Percentiles rank a stretch among this genome's conserved stretches.
Conservation (phyloP, 2,888 invertebrate species). For the Oligia latruncula region DNA sequence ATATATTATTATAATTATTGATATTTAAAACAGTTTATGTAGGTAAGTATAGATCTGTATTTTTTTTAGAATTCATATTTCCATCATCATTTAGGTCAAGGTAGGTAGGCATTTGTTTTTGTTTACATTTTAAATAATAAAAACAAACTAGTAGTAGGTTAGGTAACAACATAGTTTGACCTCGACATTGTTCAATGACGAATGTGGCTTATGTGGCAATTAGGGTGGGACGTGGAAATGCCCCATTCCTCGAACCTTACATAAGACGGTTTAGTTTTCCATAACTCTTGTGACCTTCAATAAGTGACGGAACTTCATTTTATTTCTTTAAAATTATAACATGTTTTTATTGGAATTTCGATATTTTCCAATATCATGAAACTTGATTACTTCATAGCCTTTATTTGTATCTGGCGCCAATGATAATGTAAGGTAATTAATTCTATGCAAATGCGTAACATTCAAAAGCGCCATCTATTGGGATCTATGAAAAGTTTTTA, state of each 20-base stretch:
- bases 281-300: conserved; percentile 38
- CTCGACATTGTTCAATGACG: conserved; percentile 25
- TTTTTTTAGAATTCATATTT: neutral
- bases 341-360: neutral
- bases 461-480: conserved; percentile 63
- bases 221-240: conserved; percentile 9
- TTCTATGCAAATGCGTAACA: neutral
- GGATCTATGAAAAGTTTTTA: conserved; percentile 26
- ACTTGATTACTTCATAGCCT: conserved; percentile 1
- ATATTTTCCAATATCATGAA: neutral
- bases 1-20: conserved; percentile 10
- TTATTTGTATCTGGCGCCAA: conserved; percentile 23
- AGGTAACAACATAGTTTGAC: neutral
- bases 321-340: neutral
- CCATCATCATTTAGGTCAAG: conserved; percentile 6
- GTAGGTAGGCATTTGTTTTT: neutral
- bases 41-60: neutral
- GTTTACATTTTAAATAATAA: neutral
- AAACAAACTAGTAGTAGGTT: neutral
- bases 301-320: neutral
- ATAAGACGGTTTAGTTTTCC: conserved; percentile 13
- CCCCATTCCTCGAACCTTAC: conserved; percentile 16
- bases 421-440: neutral
- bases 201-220: conserved; percentile 19
- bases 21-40: neutral